Evolutionary conservation across 2,888 invertebrate species (phyloP).

Genomic region (Caenorhabditis wallacei): DNA sequence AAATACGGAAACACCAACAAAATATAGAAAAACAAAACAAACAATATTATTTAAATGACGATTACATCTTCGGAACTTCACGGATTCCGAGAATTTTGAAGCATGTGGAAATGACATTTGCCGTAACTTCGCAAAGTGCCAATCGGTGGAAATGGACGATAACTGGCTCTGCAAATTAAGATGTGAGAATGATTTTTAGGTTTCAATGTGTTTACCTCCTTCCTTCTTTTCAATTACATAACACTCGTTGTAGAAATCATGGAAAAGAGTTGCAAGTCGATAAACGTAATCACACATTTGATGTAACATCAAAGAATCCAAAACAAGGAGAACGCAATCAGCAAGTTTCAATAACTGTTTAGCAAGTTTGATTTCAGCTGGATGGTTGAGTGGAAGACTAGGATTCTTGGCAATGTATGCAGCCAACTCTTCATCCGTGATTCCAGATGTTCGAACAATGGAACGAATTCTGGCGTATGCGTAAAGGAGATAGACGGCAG

Average conservation of each 20-base stretch:
- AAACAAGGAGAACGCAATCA: conserved; percentile 90
- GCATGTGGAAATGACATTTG: conserved; percentile 91
- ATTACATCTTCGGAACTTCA: conserved; percentile 93
- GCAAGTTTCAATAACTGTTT: conserved; percentile 92
- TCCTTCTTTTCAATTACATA: conserved; percentile 96
- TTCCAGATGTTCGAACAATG: conserved; percentile 84
- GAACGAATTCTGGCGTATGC: conserved; percentile 92
- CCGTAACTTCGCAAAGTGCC: conserved; percentile 94
- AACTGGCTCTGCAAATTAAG: conserved; percentile 52
- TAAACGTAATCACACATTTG: conserved; percentile 95
- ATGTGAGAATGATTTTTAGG: not conserved
- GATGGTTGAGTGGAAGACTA: conserved; percentile 88
- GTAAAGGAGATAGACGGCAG: conserved; percentile 97
- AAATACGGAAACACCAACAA: conserved; percentile 13
- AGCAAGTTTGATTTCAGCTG: conserved; percentile 95
- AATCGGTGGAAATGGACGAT: conserved; percentile 91
- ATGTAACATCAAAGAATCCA: conserved; percentile 85
- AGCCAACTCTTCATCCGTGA: conserved; percentile 85
- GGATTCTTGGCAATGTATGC: conserved; percentile 86
- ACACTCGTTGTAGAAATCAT: conserved; percentile 97
- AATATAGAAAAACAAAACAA: not conserved
- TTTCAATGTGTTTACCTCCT: conserved; percentile 67
- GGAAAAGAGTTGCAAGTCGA: conserved; percentile 93
- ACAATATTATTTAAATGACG: not conserved
- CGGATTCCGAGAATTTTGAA: conserved; percentile 94